Evolutionary conservation across 2,888 invertebrate species (phyloP), one percentile per base, ranked within the genome.

Genomic region (Venusia cambrica): DNA sequence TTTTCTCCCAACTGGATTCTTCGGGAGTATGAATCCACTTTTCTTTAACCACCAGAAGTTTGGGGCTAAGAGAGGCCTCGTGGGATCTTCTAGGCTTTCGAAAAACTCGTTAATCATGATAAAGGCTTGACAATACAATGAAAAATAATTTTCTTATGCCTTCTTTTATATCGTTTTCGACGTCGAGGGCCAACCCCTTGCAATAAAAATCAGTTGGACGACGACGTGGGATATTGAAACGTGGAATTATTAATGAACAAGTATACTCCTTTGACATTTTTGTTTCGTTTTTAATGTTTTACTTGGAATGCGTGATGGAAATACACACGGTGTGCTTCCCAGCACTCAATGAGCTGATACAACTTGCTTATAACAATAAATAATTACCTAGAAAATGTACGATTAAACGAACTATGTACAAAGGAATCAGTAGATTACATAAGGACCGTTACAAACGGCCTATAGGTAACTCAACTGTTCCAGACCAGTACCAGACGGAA

Each of bases 31-130:
- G 15, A 83, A 43, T 1, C 80, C 78, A 7, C 55, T 46, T 45
- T 42, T 64, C 20, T 53, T 62, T 14, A 80, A 35, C 4, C 75
- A 56, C 81, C 80, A 80, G 48, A 64, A 69, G 32, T 75, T 83
- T 7, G 80, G 83, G 20, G 67, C 81, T 6, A 81, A 42, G 2
- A 80, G 49, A 8, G 74, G 78, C 34, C 56, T 57, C 0, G 57
- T 29, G 1, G 70, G 63, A 31, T 78, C 67, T 46, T 83, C 73
- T 4, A 79, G 48, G 10, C 44, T 61, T 27, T 52, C 9, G 0
- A 71, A 37, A 41, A 75, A 59, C 14, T 48, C 25, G 22, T 28
- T 38, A 9, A 46, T 34, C 38, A 35, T 40, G 33, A 19, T n/a
- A 32, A 8, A 36, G 13, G 48, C 39, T 12, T 43, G 29, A 5